phyloP scores from a whole-genome alignment of 2,113 vertebrate species.

The Pteropus alecto region DNA sequence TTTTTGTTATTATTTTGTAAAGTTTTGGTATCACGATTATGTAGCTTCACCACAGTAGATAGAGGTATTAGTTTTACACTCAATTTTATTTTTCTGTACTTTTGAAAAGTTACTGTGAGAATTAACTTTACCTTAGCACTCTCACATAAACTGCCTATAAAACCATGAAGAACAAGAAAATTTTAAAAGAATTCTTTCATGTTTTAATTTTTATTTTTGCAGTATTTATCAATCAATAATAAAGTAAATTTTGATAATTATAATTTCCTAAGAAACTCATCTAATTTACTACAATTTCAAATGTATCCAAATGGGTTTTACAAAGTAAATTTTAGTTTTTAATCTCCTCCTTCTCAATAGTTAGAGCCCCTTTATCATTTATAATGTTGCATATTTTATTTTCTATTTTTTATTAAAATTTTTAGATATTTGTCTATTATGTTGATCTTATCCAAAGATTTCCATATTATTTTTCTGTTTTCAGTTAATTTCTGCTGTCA shows the following conservation, averaged over 20 bases:
- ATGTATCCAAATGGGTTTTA: background rate
- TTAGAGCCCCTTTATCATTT: background rate
- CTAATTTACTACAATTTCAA: conserved; percentile 7
- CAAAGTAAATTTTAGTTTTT: background rate
- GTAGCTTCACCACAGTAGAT: background rate
- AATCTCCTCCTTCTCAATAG: background rate
- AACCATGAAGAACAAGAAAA: background rate
- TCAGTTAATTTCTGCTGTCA: conserved; percentile 53
- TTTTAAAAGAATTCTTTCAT: background rate
- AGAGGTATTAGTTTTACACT: background rate
- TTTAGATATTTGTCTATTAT: conserved; percentile 18
- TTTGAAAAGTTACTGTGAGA: background rate
- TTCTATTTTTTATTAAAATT: conserved; percentile 50
- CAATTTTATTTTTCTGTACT: background rate
- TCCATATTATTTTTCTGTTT: conserved; percentile 46
- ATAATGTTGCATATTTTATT: conserved; percentile 10
- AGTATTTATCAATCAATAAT: background rate
- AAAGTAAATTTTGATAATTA: conserved; percentile 9
- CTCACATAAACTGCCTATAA: background rate
- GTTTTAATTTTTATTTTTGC: background rate
- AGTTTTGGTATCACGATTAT: background rate
- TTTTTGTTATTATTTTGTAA: background rate
- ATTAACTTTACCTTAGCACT: background rate
- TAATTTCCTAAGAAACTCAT: background rate
- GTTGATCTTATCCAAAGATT: conserved; percentile 48